Evolutionary conservation across 1,140 invertebrate species (phyloP).

Genomic region (Ceratitis capitata): DNA sequence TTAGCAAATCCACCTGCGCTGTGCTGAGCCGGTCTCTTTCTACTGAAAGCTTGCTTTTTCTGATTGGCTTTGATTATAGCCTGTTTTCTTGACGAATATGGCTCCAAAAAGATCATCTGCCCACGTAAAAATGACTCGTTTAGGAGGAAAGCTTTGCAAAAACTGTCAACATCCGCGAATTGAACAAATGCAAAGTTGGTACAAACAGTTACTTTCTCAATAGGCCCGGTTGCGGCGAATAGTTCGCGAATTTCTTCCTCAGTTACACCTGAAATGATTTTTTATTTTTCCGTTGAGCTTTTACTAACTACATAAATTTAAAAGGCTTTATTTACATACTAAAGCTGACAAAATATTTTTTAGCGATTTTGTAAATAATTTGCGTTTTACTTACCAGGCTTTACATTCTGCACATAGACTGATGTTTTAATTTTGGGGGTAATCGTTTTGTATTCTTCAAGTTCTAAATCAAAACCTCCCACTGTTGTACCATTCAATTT

Average conservation of each 20-base stretch:
- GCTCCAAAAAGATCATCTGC: conserved; percentile 53
- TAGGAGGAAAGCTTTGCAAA: conserved; percentile 55
- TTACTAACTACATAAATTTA: background rate
- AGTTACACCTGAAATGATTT: conserved; percentile 42
- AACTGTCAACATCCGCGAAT: conserved; percentile 50
- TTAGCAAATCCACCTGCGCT: background rate
- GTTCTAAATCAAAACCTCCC: conserved; percentile 47
- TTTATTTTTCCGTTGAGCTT: background rate
- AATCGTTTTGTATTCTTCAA: conserved; percentile 42
- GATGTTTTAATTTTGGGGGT: background rate
- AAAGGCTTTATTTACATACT: background rate
- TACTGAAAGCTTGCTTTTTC: background rate
- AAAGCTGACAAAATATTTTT: background rate
- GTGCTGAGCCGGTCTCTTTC: background rate
- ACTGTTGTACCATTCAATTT: conserved; percentile 50
- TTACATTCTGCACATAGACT: conserved; percentile 15
- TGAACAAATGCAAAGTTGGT: conserved; percentile 45
- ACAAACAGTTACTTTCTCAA: conserved; percentile 45
- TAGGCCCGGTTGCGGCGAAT: conserved; percentile 48
- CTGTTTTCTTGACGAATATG: conserved; percentile 50
- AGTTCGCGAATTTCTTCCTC: conserved; percentile 43
- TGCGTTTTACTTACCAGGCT: conserved; percentile 7
- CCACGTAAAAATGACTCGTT: conserved; percentile 48
- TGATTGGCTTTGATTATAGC: background rate
- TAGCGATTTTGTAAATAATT: background rate